Evolutionary conservation across 35 echinoderm and acorn worm species (phyloP), one percentile per base, ranked within the genome.

Genomic region (Heliocidaris tuberculata): DNA sequence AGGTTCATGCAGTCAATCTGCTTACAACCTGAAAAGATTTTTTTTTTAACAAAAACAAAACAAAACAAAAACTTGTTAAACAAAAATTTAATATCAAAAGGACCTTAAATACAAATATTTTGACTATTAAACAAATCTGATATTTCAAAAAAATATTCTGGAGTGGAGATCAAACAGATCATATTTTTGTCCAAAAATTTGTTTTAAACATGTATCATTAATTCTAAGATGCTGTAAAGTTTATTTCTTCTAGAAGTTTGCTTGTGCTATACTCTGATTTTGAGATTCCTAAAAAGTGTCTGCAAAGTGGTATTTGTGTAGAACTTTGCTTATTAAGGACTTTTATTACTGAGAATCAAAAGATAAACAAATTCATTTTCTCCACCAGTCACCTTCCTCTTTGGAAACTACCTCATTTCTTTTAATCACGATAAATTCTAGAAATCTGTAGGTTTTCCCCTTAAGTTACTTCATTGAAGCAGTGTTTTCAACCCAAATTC

Each of bases 1-100:
- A 97, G 60, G 59, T 95, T 96, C 92, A 97, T 96, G 61, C 97
- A 97, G 85, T 96, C 96, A 8, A 97, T 78, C 32, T 96, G 95
- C 94, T 93, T 96, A 49, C 97, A 97, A 16, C 94, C 97, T 97
- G 94, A 17, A 86, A 95, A 93, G 7, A 52, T 29, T 90, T n/a
- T n/a, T n/a, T n/a, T n/a, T n/a, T n/a, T n/a, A n/a, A 90, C 85
- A n/a, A n/a, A 59, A 59, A 19, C 16, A 93, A 30, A 50, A 47
- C 4, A 30, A 89, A 47, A 89, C 47, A 89, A 85, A 85, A 85
- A 19, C 1, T 19, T 19, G 15, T 29, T 21, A 2, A 78, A 78
- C 15, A n/a, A 71, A 24, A 24, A 78, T n/a, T 70, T 70, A 70
- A 70, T 59, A 21, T 24, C n/a, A n/a, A n/a, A n/a, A n/a, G 35